Evolutionary conservation across 2,113 vertebrate species (phyloP), one percentile per base, ranked within the genome.

Genomic region (Galemys pyrenaicus): DNA sequence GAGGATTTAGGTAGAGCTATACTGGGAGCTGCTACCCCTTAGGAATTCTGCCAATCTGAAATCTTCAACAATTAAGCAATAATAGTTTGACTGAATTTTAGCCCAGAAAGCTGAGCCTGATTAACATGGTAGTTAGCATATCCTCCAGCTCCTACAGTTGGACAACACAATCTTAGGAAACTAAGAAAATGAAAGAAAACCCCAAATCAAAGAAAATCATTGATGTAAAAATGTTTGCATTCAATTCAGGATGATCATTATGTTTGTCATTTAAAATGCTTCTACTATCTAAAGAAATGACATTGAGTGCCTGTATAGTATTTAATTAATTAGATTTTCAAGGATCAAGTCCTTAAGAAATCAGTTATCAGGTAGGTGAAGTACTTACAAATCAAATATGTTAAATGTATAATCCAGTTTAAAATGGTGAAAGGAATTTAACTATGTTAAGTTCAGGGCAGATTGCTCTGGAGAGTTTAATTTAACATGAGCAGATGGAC

Each of bases 401-500:
- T 84, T 65, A 56, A 87, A 78, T 67, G 2, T 46, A 71, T 91
- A 81, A 51, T 51, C 22, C 26, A 77, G n/a, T 91, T 95, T 56
- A 94, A 92, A 88, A 88, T 90, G 78, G 15, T 90, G 44, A 90
- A 87, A 92, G 17, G 35, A 91, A 85, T 32, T 83, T 54, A 71
- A 70, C 64, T 15, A 82, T 73, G 13, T 84, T 83, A 87, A 83
- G 49, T 89, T 88, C 56, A 51, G 24, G 24, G 39, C 13, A 83
- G 16, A 65, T 89, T 78, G 37, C 7, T 94, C 82, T 79, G 51
- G 46, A 78, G 62, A 82, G 9, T 95, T 92, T 81, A 54, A 77
- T 88, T 84, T 56, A 85, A 44, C 3, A 68, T 87, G n/a, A 91
- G 32, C 67, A 41, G 30, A 13, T 5, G 58, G 15, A 3, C 39